A percentile compares a stretch with the other conserved stretches of the same genome.
These are phyloP conservation scores for Calliphora vicina DNA, from an alignment of 1,140 invertebrate species.

Conservation along the genomic window DNA sequence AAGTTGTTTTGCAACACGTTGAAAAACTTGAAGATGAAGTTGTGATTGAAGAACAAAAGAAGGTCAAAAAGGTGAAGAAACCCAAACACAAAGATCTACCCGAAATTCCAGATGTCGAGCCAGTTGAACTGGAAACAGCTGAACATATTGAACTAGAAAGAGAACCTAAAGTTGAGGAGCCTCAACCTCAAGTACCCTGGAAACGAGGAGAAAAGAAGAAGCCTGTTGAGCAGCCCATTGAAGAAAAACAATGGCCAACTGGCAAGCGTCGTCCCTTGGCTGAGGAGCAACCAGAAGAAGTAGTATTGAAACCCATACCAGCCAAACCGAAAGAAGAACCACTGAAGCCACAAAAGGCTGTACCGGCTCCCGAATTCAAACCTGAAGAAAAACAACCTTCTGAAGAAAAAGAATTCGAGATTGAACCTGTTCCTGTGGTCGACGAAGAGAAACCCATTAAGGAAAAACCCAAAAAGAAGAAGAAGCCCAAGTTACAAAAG, in stretches of 20 bases:
- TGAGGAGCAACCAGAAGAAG: constrained; percentile 64
- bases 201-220: constrained; percentile 60
- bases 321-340: constrained; percentile 53
- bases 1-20: constrained; percentile 65
- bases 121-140: constrained; percentile 52
- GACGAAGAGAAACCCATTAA: constrained; percentile 47
- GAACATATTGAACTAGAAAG: constrained; percentile 62
- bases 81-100: constrained; percentile 54
- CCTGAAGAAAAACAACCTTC: constrained; percentile 51
- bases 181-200: constrained; percentile 57
- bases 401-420: constrained; percentile 50
- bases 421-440: constrained; percentile 51
- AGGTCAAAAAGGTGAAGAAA: constrained; percentile 55
- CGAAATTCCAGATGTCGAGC: constrained; percentile 54
- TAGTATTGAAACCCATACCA: constrained; percentile 66
- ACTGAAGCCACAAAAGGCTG: constrained; percentile 50
- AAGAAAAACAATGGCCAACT: constrained; percentile 63
- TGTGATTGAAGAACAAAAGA: constrained; percentile 53
- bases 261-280: constrained; percentile 60
- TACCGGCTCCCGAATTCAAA: constrained; percentile 53
- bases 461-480: constrained; percentile 60
- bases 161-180: constrained; percentile 55
- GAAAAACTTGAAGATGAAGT: constrained; percentile 59
- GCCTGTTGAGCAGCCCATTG: constrained; percentile 60
- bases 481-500: constrained; percentile 58